Percentiles rank a stretch among this genome's conserved stretches.
Evolutionary conservation across 2,113 vertebrate species (phyloP).

Genomic region (Aegotheles bennettii): DNA sequence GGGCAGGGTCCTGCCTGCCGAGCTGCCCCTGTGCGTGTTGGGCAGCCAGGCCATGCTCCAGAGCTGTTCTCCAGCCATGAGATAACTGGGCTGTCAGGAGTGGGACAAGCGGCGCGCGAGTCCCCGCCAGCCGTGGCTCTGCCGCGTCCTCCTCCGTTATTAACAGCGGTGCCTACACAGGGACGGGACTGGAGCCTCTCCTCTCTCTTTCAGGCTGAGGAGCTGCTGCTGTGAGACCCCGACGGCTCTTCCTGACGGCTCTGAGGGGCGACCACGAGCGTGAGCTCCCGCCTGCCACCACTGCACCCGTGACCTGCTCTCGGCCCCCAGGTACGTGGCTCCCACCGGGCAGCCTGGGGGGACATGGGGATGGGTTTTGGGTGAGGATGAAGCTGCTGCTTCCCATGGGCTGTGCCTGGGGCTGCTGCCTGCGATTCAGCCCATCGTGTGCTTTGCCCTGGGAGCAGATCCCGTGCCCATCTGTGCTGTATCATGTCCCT

Average conservation of each 20-base stretch:
- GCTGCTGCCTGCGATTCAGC: neutral
- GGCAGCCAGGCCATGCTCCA: neutral
- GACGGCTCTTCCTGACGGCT: neutral
- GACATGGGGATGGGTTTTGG: rapidly evolving
- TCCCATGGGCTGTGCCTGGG: neutral
- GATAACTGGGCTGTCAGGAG: neutral
- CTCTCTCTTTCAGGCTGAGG: constrained; percentile 61
- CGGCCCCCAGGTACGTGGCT: constrained; percentile 36
- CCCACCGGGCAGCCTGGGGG: neutral
- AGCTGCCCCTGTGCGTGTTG: neutral
- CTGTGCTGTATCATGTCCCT: rapidly evolving
- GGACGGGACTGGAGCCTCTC: neutral
- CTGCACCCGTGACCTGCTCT: neutral
- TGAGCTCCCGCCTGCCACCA: neutral
- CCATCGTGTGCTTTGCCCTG: rapidly evolving
- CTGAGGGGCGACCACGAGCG: neutral
- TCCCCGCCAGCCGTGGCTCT: neutral
- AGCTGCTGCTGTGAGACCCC: constrained; percentile 31
- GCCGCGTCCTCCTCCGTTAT: neutral
- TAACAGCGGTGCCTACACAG: neutral
- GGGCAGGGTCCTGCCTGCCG: neutral
- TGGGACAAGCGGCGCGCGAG: neutral
- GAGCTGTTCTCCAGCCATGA: neutral
- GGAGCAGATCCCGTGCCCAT: neutral
- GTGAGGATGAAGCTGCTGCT: neutral